Percentiles rank a stretch among this genome's conserved stretches.
phyloP scores from a whole-genome alignment of 2,113 vertebrate species.

The Scopus umbretta region DNA sequence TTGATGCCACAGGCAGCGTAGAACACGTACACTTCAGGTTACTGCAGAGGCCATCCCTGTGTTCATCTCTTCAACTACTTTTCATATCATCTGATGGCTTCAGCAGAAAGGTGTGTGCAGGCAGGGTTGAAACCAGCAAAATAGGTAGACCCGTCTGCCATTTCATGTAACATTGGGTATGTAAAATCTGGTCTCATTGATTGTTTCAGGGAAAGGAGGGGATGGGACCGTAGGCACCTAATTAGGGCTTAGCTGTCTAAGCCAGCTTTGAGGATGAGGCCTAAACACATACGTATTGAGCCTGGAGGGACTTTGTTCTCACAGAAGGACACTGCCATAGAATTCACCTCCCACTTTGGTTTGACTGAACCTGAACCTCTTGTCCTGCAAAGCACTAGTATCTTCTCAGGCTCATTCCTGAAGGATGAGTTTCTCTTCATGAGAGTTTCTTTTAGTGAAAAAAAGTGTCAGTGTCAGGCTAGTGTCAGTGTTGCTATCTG shows the following conservation, averaged over 20 bases:
- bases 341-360: neutral
- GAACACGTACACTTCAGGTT: neutral
- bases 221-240: neutral
- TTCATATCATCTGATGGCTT: neutral
- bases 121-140: neutral
- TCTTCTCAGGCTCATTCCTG: neutral
- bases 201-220: neutral
- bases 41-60: neutral
- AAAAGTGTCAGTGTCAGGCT: no score
- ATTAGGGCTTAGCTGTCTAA: neutral
- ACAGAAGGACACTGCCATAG: neutral
- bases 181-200: neutral
- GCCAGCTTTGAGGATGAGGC: neutral
- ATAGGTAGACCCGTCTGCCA: neutral
- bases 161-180: neutral
- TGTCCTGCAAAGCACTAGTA: neutral
- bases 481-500: neutral
- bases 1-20: neutral
- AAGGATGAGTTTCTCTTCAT: neutral
- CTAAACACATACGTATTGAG: accelerated
- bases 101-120: neutral
- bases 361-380: neutral
- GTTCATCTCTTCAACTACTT: neutral
- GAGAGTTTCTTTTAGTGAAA: neutral
- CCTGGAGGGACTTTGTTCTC: neutral